phyloP scores from a whole-genome alignment of 2,113 vertebrate genomes.

The Gallinago paraguaiae region DNA sequence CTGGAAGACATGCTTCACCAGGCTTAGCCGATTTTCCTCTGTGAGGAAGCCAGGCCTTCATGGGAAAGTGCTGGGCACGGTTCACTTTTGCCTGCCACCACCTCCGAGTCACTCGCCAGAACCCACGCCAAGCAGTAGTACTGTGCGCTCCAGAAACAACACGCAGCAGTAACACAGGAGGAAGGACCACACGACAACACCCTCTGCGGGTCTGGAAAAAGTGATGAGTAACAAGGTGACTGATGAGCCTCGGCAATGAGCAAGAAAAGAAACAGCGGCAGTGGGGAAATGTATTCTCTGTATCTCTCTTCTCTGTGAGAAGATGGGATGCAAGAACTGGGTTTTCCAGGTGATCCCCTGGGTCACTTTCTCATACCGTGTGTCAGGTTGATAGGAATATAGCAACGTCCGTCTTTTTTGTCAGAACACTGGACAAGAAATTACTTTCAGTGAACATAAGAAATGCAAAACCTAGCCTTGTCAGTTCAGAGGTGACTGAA shows the following conservation, averaged over 20 bases:
- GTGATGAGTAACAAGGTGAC: background rate
- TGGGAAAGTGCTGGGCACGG: background rate
- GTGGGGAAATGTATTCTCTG: background rate
- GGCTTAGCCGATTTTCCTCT: background rate
- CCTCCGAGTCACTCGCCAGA: background rate
- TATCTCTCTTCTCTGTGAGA: background rate
- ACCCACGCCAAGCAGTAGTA: background rate
- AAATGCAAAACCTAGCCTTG: background rate
- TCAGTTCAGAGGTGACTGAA: background rate
- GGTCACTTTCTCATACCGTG: background rate
- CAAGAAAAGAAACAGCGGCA: background rate
- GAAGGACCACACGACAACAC: background rate
- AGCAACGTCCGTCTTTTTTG: background rate
- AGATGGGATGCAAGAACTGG: background rate
- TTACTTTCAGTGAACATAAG: background rate
- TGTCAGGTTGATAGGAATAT: background rate
- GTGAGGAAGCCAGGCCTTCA: background rate
- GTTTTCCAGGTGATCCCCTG: background rate
- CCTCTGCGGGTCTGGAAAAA: background rate
- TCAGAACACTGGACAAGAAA: background rate
- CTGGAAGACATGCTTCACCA: background rate
- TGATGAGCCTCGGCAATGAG: background rate
- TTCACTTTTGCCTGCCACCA: background rate
- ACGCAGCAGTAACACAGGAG: background rate
- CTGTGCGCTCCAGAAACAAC: slow-evolving; percentile 9